A percentile compares a stretch with the other conserved stretches of the same genome.
phyloP scores from a whole-genome alignment of 23 tunicate species.

The Diplosoma virens region DNA sequence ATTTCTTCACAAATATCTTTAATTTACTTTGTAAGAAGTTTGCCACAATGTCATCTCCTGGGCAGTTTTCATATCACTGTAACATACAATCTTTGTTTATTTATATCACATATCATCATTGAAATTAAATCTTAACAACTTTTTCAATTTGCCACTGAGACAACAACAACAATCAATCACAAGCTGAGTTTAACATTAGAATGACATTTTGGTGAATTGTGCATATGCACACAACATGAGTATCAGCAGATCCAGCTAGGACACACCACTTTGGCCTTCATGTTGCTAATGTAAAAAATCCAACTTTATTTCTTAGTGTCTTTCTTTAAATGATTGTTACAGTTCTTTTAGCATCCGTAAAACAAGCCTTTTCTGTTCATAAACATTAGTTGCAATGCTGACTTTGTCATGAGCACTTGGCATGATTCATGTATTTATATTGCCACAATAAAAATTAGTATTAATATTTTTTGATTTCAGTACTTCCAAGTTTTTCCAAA shows the following conservation, averaged over 20 bases:
- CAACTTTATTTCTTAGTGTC: neutral
- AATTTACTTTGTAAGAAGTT: neutral
- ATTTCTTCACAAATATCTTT: no score
- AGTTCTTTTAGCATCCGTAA: neutral
- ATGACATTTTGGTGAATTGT: constrained; percentile 13
- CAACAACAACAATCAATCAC: no score
- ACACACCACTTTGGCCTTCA: neutral
- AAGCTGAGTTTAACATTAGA: neutral
- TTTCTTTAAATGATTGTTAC: neutral
- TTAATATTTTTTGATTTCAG: no score
- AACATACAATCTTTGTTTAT: constrained; percentile 6
- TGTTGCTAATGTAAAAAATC: neutral
- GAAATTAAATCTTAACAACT: neutral
- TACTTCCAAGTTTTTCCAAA: no score
- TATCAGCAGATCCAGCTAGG: neutral
- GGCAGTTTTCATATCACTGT: neutral
- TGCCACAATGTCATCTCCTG: neutral
- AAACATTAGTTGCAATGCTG: neutral
- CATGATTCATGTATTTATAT: no score
- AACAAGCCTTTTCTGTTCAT: neutral
- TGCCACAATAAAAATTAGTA: no score
- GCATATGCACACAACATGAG: neutral
- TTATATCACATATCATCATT: neutral
- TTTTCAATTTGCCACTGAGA: neutral
- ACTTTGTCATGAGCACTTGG: no score